Evolutionary conservation across 2,888 invertebrate genomes (phyloP).

Genomic region (Pachliopta kotzebuea): DNA sequence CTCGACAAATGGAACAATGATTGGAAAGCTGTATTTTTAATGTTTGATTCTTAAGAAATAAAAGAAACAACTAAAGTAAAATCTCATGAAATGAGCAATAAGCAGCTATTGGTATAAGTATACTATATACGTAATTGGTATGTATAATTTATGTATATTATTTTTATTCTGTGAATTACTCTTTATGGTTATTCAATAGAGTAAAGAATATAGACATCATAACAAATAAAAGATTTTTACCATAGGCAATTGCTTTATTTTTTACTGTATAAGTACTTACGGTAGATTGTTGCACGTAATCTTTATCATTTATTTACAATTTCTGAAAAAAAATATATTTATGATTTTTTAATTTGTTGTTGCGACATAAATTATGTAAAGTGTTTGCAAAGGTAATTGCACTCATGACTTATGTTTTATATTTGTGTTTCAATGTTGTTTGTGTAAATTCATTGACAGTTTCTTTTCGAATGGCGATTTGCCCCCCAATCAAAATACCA

Average conservation of each 20-base stretch:
- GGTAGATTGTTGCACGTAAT: conserved; percentile 68
- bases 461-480: conserved; percentile 73
- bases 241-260: conserved; percentile 53
- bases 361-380: conserved; percentile 57
- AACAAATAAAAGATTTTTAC: conserved; percentile 33
- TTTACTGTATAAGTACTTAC: conserved; percentile 40
- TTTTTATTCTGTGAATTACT: conserved; percentile 6
- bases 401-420: conserved; percentile 37
- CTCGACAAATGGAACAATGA: too few relatives aligned
- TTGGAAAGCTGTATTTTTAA: not conserved
- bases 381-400: conserved; percentile 50
- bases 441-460: conserved; percentile 69
- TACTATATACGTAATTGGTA: too few relatives aligned
- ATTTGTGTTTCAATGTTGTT: conserved; percentile 53
- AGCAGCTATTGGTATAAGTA: not conserved
- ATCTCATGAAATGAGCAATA: not conserved
- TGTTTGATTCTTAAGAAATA: not conserved
- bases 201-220: conserved; percentile 20
- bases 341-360: conserved; percentile 41
- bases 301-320: conserved; percentile 72
- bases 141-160: not conserved
- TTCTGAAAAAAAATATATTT: conserved; percentile 47
- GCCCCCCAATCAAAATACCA: conserved; percentile 72
- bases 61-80: not conserved
- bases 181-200: conserved; percentile 8